Evolutionary conservation across 1,140 invertebrate genomes (phyloP), one percentile per base, ranked within the genome.

Genomic region (Dreissena polymorpha): DNA sequence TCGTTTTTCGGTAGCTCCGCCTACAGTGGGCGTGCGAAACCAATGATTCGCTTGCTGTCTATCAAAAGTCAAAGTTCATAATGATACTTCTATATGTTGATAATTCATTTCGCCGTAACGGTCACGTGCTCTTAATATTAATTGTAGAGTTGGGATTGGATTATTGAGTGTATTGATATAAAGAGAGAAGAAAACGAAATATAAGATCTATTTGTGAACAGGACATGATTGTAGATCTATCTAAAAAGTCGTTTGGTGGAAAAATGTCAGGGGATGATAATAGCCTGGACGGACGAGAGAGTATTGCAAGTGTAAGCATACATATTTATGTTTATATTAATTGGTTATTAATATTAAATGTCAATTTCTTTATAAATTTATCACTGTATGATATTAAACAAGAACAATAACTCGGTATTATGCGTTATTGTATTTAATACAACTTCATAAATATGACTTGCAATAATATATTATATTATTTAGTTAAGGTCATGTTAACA

Each of bases 231-330:
- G 79, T 82, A 64, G 79, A 82, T 82, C 55, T 82, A 68, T 82
- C 79, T 51, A 82, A 82, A 82, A 82, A 82, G 21, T 73, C 79
- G 73, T 57, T 73, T 74, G 79, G 79, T 72, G 57, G 79, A 78
- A 80, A 79, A 77, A 89, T 89, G 88, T 87, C 86, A 49, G 96
- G 96, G 92, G 95, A 96, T 91, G 96, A 97, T 90, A 95, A 95
- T 88, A 96, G 96, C 91, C 91, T 96, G 82, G 95, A 95, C 85
- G 94, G 81, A 50, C 92, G 49, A 93, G 93, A 74, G 53, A 77
- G 73, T 71, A 86, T 94, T 92, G 94, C 94, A 90, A 94, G 94
- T 94, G n/a, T 69, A 75, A 63, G 72, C 23, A 68, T 53, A 65
- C 83, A 23, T 69, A 69, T 68, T 83, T 23, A 72, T 60, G 49